phyloP scores from a whole-genome alignment of 2,888 invertebrate genomes.

The Zonitis immaculata region DNA sequence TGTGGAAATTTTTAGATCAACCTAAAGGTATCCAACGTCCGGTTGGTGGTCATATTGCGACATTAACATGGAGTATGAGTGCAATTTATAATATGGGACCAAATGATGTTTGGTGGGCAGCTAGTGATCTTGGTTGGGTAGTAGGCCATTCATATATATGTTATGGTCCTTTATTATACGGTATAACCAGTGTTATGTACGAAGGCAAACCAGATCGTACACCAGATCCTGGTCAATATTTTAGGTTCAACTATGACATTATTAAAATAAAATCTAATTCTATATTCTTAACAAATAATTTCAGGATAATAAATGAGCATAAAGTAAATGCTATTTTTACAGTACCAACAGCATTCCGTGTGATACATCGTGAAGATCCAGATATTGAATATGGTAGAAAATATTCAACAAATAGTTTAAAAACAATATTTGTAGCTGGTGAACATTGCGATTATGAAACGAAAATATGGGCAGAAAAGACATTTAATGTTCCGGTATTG shows the following conservation, averaged over 20 bases:
- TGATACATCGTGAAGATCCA: constrained; percentile 78
- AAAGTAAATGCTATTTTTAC: constrained; percentile 80
- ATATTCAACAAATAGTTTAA: constrained; percentile 66
- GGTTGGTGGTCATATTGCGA: constrained; percentile 82
- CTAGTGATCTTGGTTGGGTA: constrained; percentile 88
- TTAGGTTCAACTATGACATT: constrained; percentile 59
- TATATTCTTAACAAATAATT: constrained; percentile 12
- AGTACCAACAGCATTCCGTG: constrained; percentile 86
- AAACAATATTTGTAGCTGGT: constrained; percentile 78
- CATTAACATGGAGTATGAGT: constrained; percentile 79
- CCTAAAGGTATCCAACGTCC: constrained; percentile 83
- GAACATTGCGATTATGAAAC: constrained; percentile 93
- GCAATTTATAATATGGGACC: constrained; percentile 73
- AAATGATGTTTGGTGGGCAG: constrained; percentile 86
- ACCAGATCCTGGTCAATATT: constrained; percentile 88
- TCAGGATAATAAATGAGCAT: constrained; percentile 81
- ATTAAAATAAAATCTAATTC: background rate
- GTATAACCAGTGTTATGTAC: constrained; percentile 77
- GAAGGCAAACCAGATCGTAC: constrained; percentile 95
- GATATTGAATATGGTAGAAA: constrained; percentile 61
- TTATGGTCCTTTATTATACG: constrained; percentile 81
- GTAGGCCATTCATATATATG: constrained; percentile 94
- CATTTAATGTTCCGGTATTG: constrained; percentile 69
- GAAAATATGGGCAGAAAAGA: constrained; percentile 68
- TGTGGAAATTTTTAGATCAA: constrained; percentile 46